Evolutionary conservation across 1,140 invertebrate genomes (phyloP).

Genomic region (Bombus waltoni): DNA sequence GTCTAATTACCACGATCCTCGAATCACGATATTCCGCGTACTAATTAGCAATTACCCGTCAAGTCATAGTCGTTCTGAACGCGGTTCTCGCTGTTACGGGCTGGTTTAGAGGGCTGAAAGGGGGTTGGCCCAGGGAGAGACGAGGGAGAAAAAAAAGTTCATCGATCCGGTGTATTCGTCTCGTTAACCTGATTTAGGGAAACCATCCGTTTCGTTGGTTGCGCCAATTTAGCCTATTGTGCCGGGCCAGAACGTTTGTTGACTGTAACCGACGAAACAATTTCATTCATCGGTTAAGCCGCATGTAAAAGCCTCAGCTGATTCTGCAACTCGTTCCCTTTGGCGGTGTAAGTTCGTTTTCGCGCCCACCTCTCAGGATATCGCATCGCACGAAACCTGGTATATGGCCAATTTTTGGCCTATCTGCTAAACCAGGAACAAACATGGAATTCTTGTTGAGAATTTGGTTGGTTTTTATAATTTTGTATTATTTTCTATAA

Average conservation of each 20-base stretch:
- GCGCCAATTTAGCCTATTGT: conserved; percentile 49
- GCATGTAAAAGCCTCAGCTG: conserved; percentile 50
- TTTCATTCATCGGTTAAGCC: conserved; percentile 61
- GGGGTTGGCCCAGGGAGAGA: not conserved
- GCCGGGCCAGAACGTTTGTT: conserved; percentile 46
- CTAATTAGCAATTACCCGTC: conserved; percentile 70
- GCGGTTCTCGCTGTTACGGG: conserved; percentile 1
- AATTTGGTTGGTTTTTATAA: not conserved
- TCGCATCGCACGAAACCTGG: not conserved
- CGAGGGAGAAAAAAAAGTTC: conserved; percentile 32
- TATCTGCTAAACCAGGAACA: not conserved
- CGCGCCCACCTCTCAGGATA: not conserved
- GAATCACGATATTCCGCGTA: conserved; percentile 47
- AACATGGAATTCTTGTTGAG: not conserved
- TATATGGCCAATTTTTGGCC: not conserved
- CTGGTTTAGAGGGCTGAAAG: not conserved
- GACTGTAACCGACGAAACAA: conserved; percentile 58
- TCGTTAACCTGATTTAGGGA: conserved; percentile 68
- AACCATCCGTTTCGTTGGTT: conserved; percentile 51
- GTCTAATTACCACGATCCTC: conserved; percentile 63
- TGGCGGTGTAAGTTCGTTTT: conserved; percentile 24
- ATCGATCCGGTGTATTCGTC: conserved; percentile 58
- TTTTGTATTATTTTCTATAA: not conserved
- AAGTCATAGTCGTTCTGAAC: conserved; percentile 53
- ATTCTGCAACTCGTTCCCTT: conserved; percentile 17